Evolutionary conservation across 2,888 invertebrate species (phyloP).

Genomic region (Dicranocentrus wangi): DNA sequence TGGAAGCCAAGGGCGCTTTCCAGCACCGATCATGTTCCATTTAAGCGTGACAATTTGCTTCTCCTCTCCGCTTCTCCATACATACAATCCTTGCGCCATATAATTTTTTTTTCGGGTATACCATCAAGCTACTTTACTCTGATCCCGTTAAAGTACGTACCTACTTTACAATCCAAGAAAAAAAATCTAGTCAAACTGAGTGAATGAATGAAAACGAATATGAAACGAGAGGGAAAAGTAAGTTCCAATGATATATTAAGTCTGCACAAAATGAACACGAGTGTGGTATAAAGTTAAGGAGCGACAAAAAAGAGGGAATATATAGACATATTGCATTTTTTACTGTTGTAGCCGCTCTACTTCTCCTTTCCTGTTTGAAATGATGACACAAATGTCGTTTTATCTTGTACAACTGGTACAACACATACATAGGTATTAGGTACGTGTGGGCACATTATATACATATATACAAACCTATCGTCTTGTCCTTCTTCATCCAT

Average conservation of each 20-base stretch:
- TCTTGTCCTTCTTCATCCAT: too few species aligned
- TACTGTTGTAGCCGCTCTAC: too few species aligned
- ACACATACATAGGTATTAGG: conserved; percentile 2
- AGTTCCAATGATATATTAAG: conserved; percentile 34
- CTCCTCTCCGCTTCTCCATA: conserved; percentile 5
- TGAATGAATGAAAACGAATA: background rate
- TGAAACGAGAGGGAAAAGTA: conserved; percentile 2
- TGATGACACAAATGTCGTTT: conserved; percentile 47
- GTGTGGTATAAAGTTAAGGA: background rate
- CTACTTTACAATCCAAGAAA: background rate
- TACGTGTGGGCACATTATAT: too few species aligned
- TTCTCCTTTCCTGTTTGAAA: conserved; percentile 36
- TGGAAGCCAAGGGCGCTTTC: conserved; percentile 25
- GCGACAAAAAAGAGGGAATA: too few species aligned
- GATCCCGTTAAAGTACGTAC: too few species aligned
- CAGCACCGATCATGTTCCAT: conserved; percentile 43
- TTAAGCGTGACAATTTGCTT: conserved; percentile 44
- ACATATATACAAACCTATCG: too few species aligned
- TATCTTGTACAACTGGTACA: conserved; percentile 21
- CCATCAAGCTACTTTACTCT: too few species aligned
- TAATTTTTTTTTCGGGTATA: too few species aligned
- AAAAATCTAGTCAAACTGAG: background rate
- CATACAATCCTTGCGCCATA: too few species aligned
- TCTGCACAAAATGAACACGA: background rate
- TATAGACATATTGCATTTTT: too few species aligned